phyloP scores from a whole-genome alignment of 2,113 vertebrate species.

The Loxodonta africana region DNA sequence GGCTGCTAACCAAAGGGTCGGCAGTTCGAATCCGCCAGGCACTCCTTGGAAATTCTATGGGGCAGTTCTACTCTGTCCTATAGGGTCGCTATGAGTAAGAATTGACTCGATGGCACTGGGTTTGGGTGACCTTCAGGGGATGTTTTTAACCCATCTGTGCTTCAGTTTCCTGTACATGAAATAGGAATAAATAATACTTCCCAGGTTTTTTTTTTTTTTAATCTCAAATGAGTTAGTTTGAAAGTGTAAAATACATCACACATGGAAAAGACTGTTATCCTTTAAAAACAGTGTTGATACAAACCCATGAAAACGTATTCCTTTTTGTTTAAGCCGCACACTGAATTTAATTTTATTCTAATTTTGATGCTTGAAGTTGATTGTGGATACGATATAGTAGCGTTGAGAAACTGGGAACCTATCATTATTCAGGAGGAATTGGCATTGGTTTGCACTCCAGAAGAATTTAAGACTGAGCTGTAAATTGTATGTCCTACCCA shows the following conservation, averaged over 20 bases:
- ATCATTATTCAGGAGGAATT: not conserved
- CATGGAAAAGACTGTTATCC: not conserved
- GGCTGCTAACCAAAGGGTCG: too few species aligned
- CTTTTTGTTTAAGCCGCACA: not conserved
- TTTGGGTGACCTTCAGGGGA: too few species aligned
- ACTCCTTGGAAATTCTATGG: too few species aligned
- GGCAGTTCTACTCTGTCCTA: too few species aligned
- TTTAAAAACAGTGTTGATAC: not conserved
- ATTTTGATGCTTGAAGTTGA: not conserved
- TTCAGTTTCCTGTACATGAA: slow-evolving; percentile 32
- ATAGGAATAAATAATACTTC: not conserved
- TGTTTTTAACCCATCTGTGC: not conserved
- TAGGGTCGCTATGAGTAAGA: too few species aligned
- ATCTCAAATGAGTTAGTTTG: not conserved
- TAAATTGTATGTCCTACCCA: slow-evolving; percentile 80
- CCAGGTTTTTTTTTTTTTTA: not conserved
- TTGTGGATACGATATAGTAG: not conserved
- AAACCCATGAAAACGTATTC: not conserved
- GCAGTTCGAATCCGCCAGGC: too few species aligned
- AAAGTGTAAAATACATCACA: not conserved
- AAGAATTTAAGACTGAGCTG: slow-evolving; percentile 60
- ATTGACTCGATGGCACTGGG: too few species aligned
- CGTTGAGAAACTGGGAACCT: not conserved
- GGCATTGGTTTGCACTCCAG: not conserved
- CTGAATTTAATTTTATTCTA: not conserved